These are phyloP conservation scores for Tamandua tetradactyla DNA, from an alignment of 2,797 vertebrate species.

Conservation along the genomic window DNA sequence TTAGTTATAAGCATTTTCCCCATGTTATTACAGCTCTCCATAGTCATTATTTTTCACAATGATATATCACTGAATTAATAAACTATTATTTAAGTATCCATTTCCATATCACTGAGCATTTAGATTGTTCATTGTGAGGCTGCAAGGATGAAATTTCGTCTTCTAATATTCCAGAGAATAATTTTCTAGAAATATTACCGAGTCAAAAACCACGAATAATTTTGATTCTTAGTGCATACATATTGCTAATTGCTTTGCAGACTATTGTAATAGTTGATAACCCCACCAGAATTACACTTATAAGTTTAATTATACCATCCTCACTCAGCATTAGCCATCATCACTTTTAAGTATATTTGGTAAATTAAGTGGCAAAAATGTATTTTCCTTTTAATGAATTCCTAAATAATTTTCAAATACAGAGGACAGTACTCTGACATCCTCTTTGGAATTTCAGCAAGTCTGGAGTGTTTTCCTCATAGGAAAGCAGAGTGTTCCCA, in stretches of 20 bases:
- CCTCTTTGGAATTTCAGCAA: slow-evolving; percentile 8
- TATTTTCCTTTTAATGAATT: background rate
- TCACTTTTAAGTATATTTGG: background rate
- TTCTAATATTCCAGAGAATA: background rate
- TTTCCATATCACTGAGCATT: background rate
- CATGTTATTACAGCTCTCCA: background rate
- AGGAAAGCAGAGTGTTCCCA: background rate
- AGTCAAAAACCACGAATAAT: slow-evolving; percentile 13
- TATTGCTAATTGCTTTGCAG: slow-evolving; percentile 16
- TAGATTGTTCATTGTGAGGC: background rate
- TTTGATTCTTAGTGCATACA: background rate
- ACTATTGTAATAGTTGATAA: slow-evolving; percentile 11
- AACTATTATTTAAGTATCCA: background rate
- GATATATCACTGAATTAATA: background rate
- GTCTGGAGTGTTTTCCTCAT: background rate
- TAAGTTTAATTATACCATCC: background rate
- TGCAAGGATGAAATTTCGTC: background rate
- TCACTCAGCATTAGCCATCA: background rate
- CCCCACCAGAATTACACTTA: slow-evolving; percentile 1
- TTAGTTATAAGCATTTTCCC: background rate
- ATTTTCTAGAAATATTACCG: slow-evolving; percentile 13
- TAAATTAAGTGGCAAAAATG: background rate
- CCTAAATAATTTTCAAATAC: background rate
- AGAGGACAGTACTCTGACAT: background rate
- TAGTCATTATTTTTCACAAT: background rate